Conservation (phyloP, 2,888 invertebrate genomes). For the Limenitis camilla region DNA sequence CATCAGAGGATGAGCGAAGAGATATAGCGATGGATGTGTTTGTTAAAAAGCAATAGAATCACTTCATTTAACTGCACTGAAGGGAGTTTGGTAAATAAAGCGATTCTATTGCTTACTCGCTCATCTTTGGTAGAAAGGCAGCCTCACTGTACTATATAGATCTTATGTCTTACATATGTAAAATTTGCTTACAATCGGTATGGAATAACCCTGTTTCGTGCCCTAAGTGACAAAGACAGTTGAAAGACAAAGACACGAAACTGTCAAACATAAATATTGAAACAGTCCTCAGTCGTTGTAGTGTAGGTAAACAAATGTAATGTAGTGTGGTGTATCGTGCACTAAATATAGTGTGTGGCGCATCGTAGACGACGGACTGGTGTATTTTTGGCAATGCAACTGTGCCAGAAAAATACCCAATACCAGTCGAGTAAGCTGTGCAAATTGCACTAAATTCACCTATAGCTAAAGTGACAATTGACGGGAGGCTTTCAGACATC, state of each 20-base stretch:
- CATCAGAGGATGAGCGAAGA: no score
- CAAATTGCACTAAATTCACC: background rate
- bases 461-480: no score
- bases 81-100: no score
- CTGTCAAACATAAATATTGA: background rate
- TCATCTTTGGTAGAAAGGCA: no score
- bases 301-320: slow-evolving; percentile 41
- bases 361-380: slow-evolving; percentile 16
- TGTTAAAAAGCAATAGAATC: no score
- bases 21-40: no score
- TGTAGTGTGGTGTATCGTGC: slow-evolving; percentile 23
- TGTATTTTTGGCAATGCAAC: slow-evolving; percentile 29
- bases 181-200: background rate
- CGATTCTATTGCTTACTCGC: no score
- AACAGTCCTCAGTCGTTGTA: slow-evolving; percentile 31
- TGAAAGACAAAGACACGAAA: background rate
- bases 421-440: background rate
- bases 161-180: no score
- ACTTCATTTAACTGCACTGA: no score
- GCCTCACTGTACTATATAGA: no score
- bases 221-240: background rate
- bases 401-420: slow-evolving; percentile 18
- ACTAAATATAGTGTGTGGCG: slow-evolving; percentile 23
- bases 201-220: background rate
- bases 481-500: background rate